A percentile compares a stretch with the other conserved stretches of the same genome.
These are phyloP conservation scores for Euschistus heros DNA, from an alignment of 1,140 invertebrate species.

Conservation along the genomic window DNA sequence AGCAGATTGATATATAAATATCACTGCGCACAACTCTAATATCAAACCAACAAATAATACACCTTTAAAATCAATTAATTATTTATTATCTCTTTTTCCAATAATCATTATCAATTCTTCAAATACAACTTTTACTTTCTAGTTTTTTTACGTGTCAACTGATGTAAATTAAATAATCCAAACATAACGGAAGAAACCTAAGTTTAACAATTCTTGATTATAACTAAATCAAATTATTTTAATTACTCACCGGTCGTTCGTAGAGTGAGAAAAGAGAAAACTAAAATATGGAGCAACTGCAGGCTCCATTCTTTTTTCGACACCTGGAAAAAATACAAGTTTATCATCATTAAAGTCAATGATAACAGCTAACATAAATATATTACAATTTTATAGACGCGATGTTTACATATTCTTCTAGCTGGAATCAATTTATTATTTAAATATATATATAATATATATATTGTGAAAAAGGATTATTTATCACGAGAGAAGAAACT, in stretches of 20 bases:
- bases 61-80: no score
- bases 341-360: background rate
- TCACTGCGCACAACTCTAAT: background rate
- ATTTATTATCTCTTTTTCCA: no score
- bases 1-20: background rate
- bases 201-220: background rate
- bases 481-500: no score
- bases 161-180: background rate
- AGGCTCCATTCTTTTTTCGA: background rate
- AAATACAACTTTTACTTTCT: background rate
- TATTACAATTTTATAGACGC: background rate
- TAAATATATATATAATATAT: background rate
- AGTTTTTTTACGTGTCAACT: background rate
- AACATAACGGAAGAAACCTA: background rate
- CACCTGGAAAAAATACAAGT: background rate
- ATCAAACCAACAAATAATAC: background rate
- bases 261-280: background rate
- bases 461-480: background rate
- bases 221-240: background rate
- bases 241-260: background rate
- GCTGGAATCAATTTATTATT: background rate
- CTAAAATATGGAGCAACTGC: conserved; percentile 2
- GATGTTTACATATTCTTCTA: background rate
- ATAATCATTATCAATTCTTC: background rate
- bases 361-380: background rate